phyloP scores from a whole-genome alignment of 2,888 invertebrate species.

The Lepidocyrtoides sp. region DNA sequence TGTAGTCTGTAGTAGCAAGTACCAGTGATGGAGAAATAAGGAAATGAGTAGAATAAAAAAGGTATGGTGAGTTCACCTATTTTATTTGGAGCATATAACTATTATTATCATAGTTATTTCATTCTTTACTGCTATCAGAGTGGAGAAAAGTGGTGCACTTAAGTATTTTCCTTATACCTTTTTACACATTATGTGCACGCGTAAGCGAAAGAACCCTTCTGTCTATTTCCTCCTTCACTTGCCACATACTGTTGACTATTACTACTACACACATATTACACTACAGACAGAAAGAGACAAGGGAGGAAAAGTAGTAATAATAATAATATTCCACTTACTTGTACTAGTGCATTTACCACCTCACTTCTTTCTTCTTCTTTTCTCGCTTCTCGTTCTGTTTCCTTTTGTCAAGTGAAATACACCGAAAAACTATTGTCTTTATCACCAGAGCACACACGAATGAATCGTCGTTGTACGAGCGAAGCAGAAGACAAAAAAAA shows the following conservation, averaged over 20 bases:
- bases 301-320: constrained; percentile 31
- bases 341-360: constrained; percentile 67
- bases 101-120: constrained; percentile 79
- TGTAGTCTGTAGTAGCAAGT: not conserved
- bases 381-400: constrained; percentile 40
- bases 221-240: constrained; percentile 23
- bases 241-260: too few relatives aligned
- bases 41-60: constrained; percentile 70
- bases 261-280: not conserved
- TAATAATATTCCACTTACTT: constrained; percentile 57
- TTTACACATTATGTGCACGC: constrained; percentile 71
- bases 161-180: constrained; percentile 66
- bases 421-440: constrained; percentile 74
- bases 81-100: constrained; percentile 68
- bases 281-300: not conserved
- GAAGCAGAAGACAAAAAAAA: constrained; percentile 50
- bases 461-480: constrained; percentile 62
- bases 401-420: constrained; percentile 64
- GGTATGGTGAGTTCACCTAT: constrained; percentile 59
- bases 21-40: constrained; percentile 42
- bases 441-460: constrained; percentile 72
- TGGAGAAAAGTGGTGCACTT: constrained; percentile 73
- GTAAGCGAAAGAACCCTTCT: constrained; percentile 66
- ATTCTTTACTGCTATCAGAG: constrained; percentile 71
- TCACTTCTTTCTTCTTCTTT: constrained; percentile 52